Conservation (phyloP, 2,797 vertebrate species). For the Antrozous pallidus region DNA sequence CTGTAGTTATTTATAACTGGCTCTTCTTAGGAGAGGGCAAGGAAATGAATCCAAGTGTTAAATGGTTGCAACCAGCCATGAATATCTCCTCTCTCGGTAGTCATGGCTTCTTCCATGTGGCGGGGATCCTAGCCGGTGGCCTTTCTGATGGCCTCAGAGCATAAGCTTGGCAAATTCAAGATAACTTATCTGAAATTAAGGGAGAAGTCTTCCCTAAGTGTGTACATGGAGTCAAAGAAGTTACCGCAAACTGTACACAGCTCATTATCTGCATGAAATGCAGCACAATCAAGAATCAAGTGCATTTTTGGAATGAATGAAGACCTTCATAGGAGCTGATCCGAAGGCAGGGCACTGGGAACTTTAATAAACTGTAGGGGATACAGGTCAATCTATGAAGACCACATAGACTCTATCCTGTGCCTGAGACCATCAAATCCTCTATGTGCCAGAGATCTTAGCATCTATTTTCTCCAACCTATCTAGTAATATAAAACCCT, state of each 20-base stretch:
- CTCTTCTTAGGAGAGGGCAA: background rate
- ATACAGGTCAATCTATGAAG: too few relatives aligned
- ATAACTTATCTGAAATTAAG: background rate
- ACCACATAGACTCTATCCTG: background rate
- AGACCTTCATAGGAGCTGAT: background rate
- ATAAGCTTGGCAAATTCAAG: background rate
- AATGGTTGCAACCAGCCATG: background rate
- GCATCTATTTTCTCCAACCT: background rate
- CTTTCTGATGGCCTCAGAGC: background rate
- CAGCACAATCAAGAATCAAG: background rate
- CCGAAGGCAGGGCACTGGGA: background rate
- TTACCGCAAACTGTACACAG: background rate
- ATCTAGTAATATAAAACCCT: background rate
- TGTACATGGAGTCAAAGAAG: background rate
- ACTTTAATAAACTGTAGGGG: background rate
- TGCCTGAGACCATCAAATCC: background rate
- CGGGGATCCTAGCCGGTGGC: background rate
- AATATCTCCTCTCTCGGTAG: background rate
- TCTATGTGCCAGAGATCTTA: background rate
- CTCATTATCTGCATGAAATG: background rate
- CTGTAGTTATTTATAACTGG: background rate
- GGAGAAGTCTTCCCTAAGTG: background rate
- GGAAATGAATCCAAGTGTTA: background rate
- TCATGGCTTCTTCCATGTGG: fast-evolving
- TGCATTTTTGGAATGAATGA: background rate